phyloP scores from a whole-genome alignment of 2,797 vertebrate genomes.

The Malacoctenus gilli region DNA sequence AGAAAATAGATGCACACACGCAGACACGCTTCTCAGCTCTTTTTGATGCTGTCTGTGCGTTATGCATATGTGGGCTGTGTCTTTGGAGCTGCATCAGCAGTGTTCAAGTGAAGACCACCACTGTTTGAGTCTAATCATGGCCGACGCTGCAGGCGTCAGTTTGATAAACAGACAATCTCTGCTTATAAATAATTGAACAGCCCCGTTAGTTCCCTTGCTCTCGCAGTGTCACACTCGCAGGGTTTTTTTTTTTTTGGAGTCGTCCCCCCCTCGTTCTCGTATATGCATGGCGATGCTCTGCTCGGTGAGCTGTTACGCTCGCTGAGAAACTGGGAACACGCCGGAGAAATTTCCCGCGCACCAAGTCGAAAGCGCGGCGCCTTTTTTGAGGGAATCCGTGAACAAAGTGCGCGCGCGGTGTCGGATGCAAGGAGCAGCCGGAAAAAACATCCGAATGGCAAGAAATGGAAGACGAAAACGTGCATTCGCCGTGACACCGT shows the following conservation, averaged over 20 bases:
- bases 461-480: slow-evolving; percentile 24
- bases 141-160: slow-evolving; percentile 67
- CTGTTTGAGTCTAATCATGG: slow-evolving; percentile 73
- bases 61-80: slow-evolving; percentile 38
- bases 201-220: slow-evolving; percentile 52
- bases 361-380: slow-evolving; percentile 20
- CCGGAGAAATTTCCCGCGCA: slow-evolving; percentile 6
- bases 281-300: slow-evolving; percentile 56
- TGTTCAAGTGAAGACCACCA: slow-evolving; percentile 56
- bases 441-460: neutral
- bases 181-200: slow-evolving; percentile 76
- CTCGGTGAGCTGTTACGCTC: slow-evolving; percentile 52
- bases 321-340: slow-evolving; percentile 40
- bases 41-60: slow-evolving; percentile 39
- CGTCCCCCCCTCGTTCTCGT: slow-evolving; percentile 40
- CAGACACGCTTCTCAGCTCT: neutral
- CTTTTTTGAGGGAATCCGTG: neutral
- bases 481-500: neutral
- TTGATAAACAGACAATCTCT: slow-evolving; percentile 79
- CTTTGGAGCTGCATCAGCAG: slow-evolving; percentile 63
- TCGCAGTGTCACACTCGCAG: slow-evolving; percentile 57
- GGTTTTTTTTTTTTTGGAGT: slow-evolving; percentile 49
- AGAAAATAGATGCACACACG: neutral
- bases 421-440: slow-evolving; percentile 10
- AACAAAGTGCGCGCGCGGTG: slow-evolving; percentile 5